These are phyloP conservation scores for Drosophila pruinosa DNA, from an alignment of 1,140 invertebrate genomes.

Conservation along the genomic window DNA sequence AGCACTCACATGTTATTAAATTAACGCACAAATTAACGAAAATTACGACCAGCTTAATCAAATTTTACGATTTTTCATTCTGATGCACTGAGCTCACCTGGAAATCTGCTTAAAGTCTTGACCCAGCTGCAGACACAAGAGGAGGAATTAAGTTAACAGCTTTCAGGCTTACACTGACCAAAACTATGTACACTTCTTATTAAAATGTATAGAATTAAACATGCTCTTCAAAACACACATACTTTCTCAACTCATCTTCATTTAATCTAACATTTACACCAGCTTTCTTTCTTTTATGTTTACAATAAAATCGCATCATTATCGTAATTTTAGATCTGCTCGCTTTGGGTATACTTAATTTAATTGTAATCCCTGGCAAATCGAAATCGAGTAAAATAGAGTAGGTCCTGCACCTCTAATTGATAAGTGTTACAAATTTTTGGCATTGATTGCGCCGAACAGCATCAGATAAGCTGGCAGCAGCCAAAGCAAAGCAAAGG, in stretches of 20 bases:
- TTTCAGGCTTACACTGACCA: neutral
- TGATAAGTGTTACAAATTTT: conserved; percentile 30
- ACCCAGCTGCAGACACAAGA: neutral
- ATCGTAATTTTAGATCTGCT: neutral
- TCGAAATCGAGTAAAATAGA: neutral
- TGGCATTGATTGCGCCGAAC: neutral
- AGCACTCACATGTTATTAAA: conserved; percentile 29
- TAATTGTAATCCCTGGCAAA: neutral
- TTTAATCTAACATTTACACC: neutral
- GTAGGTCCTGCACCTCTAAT: conserved; percentile 14
- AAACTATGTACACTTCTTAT: neutral
- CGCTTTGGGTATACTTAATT: neutral
- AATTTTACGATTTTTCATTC: conserved; percentile 17
- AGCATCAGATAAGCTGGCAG: conserved; percentile 19
- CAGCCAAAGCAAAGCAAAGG: neutral
- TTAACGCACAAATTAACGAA: conserved; percentile 42
- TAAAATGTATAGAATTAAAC: neutral
- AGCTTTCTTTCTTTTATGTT: neutral
- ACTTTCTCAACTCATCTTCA: neutral
- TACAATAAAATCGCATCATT: neutral
- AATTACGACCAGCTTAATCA: conserved; percentile 31
- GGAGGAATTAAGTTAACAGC: neutral
- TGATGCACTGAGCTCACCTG: neutral
- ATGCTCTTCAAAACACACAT: neutral
- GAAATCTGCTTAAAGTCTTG: conserved; percentile 3